Base-by-base conservation (phyloP, 1,140 invertebrate genomes). In the Tetranychus urticae region DNA sequence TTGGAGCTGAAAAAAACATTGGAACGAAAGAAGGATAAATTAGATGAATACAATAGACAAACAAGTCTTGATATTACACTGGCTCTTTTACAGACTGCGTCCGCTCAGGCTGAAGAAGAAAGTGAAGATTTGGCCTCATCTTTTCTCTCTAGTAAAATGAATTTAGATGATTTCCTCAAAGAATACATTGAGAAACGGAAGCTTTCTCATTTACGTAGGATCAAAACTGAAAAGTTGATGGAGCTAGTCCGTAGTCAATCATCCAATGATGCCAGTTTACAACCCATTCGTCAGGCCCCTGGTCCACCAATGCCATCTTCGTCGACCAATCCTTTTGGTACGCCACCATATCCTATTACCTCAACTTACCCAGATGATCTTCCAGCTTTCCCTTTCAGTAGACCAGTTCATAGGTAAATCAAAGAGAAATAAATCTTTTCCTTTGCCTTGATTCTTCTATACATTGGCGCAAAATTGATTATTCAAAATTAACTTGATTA, bases 191-290 rank as follows among this genome's bases (percentile, higher is more conserved):
- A 76, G 2, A 75, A 79, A 64, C 75, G 86, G 12, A 85, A 83
- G 69, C 70, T 79, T 42, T 85, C 87, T 77, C 86, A 90, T 69
- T 66, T 85, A 50, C 75, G 84, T 47, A 80, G 84, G 69, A 80
- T 89, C 0, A 89, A 89, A 75, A 80, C 83, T 14, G 86, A 90
- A 59, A 89, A 89, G 75, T 82, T 90, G 79, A 75, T 77, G 59
- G 86, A 90, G 69, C 69, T 88, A 2, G 75, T 86, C 45, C 77
- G 66, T 61, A 45, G 65, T n/a, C 12, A 55, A 31, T 23, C 23
- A 23, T 23, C 23, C 46, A 47, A 47, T 47, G 23, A 23, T 23
- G 23, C 23, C 23, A 23, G 23, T 23, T 23, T 23, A 23, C 23
- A 23, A 23, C 23, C 23, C 23, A 23, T 23, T 23, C 23, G 23